A percentile compares a stretch with the other conserved stretches of the same genome.
Evolutionary conservation across 2,888 invertebrate species (phyloP).

Genomic region (Aleiodes leptofemur): DNA sequence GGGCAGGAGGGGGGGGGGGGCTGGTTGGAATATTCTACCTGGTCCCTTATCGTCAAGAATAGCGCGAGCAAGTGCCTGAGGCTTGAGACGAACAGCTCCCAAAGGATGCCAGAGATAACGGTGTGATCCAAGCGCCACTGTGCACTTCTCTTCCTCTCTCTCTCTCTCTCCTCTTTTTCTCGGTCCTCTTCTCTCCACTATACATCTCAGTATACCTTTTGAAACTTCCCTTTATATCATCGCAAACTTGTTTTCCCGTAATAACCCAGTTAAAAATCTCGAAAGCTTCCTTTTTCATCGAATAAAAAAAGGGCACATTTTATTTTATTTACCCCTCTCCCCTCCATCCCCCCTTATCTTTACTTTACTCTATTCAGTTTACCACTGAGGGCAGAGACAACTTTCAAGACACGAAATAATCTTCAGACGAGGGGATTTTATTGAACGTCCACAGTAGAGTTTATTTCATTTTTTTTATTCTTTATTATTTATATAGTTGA

Average conservation of each 20-base stretch:
- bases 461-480: constrained; percentile 4
- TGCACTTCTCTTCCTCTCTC: constrained; percentile 12
- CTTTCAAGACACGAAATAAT: background rate
- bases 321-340: background rate
- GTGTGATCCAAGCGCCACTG: constrained; percentile 24
- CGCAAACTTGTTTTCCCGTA: constrained; percentile 36
- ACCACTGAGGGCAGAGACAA: background rate
- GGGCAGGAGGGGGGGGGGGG: background rate
- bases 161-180: background rate
- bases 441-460: constrained; percentile 10
- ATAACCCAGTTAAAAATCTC: constrained; percentile 39
- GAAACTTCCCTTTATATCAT: constrained; percentile 35
- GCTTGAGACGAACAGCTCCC: constrained; percentile 39
- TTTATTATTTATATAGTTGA: constrained; percentile 4
- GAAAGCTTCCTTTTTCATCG: constrained; percentile 19
- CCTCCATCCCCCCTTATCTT: background rate
- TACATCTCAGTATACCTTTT: background rate
- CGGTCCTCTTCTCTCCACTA: background rate
- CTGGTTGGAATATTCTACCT: background rate
- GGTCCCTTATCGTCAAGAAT: constrained; percentile 37
- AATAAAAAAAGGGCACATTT: background rate
- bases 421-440: constrained; percentile 18
- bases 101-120: constrained; percentile 39
- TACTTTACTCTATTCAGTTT: constrained; percentile 3
- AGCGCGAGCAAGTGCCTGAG: constrained; percentile 29